Evolutionary conservation across 2,113 vertebrate genomes (phyloP).

Genomic region (Mystacornis crossleyi): DNA sequence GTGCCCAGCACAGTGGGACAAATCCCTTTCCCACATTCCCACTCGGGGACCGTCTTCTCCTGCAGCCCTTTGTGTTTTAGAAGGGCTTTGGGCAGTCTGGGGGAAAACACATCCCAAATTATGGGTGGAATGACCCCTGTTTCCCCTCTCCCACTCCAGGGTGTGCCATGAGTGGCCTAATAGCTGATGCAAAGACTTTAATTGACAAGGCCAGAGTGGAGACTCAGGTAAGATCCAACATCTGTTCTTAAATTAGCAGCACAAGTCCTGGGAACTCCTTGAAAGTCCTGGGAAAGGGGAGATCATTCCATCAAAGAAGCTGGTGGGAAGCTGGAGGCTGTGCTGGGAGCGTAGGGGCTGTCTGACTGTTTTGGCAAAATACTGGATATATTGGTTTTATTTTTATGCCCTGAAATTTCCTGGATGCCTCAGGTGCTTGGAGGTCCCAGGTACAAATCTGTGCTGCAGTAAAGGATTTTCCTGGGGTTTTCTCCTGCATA

Average conservation of each 20-base stretch:
- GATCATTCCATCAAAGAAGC: background rate
- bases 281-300: background rate
- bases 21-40: background rate
- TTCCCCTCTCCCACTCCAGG: constrained; percentile 73
- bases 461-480: background rate
- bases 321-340: background rate
- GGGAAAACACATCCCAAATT: rapidly evolving
- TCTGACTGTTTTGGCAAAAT: background rate
- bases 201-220: constrained; percentile 99
- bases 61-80: background rate
- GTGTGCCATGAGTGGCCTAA: constrained; percentile 98
- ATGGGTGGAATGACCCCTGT: background rate
- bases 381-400: rapidly evolving
- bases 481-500: background rate
- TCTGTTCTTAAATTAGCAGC: background rate
- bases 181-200: constrained; percentile 98
- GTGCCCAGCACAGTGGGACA: background rate
- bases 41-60: rapidly evolving
- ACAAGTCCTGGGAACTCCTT: background rate
- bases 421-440: background rate
- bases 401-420: background rate
- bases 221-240: constrained; percentile 85
- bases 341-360: rapidly evolving
- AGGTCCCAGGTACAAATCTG: background rate
- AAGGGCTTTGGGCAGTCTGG: background rate